Base-by-base conservation (phyloP, 2,797 vertebrate species). In the Hozukius guyotensis region DNA sequence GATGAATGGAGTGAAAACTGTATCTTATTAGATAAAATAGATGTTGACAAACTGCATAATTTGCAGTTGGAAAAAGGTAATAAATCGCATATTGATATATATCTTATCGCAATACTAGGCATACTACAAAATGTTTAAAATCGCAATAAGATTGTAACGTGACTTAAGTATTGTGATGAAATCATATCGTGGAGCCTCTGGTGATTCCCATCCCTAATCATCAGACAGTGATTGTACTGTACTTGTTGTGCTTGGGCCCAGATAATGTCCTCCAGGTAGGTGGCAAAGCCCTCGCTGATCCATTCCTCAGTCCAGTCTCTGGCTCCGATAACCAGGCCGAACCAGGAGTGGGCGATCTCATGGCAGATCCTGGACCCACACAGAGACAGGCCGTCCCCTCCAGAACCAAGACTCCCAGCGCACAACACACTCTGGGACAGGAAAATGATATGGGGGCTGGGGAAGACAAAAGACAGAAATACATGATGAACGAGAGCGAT, bases 261-360 rank as follows among this genome's bases (percentile, higher is more conserved):
- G 91, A 99, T 96, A 18, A 97, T 80, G 66, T 99, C 98, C 93
- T 99, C 98, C 83, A 99, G 93, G 90, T 96, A 98, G 22, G 99
- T 99, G 89, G 98, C 98, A 49, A 99, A 99, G 12, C 99, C 99
- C 91, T 99, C 98, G 11, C 99, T 99, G 94, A 99, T 95, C 98
- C 98, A 99, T 87, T 99, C 98, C 88, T 99, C 99, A 0, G 97
- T 99, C 99, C 98, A 99, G 86, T 99, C 98, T 36, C 91, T 95
- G 84, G 98, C 98, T 72, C 98, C 98, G 2, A 99, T 99, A 69
- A 96, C 97, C 63, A 99, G 94, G 67, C 99, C 99, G 75, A 99
- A 99, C 98, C 99, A 99, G 82, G 98, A 94, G 72, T 99, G 98
- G 85, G 98, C 97, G 31, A 99, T 97, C 94, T 99, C 98, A 16